Base-by-base conservation (phyloP, 2,888 invertebrate genomes). In the Apotomis betuletana region DNA sequence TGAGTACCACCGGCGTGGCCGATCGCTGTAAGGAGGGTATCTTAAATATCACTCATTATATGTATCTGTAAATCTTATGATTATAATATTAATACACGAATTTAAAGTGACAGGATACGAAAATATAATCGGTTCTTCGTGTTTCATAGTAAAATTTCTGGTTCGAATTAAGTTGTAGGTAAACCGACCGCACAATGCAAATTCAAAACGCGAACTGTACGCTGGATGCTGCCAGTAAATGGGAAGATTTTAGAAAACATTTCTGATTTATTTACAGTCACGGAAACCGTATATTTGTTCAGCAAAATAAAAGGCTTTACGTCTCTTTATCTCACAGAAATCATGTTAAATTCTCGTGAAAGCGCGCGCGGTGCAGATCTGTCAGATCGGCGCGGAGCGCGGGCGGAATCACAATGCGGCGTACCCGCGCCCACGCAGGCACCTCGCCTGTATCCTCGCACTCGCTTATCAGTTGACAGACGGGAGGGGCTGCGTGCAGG, bases 291-390 rank as follows among this genome's bases (percentile, higher is more conserved):
- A 51, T 67, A 71, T 71, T 71, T 67, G 67, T 71, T 71, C 71
- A 55, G 61, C 60, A 67, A 67, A 71, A 71, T 67, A 71, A 71
- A 67, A 71, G 71, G 67, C 62, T 71, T 71, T 67, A 67, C 71
- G 65, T 70, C 70, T 71, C 67, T 71, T 71, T 71, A 71, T 71
- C 67, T 71, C 67, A 46, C 46, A 55, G 70, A 70, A 71, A 71
- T 71, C 71, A 71, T 71, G 71, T 71, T 71, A 71, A 71, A 71
- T 71, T 67, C 71, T 67, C 71, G 57, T 57, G 71, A 57, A 67
- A 65, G 65, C 70, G 70, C 58, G 58, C 62, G 62, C 70, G 59
- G 64, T 60, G 70, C 70, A 71, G 60, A 67, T 71, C 71, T 71
- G 71, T 67, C 71, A 61, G 70, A 38, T 57, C 36, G 54, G 57